Evolutionary conservation across 1,140 invertebrate genomes (phyloP).

Genomic region (Hirudo medicinalis): DNA sequence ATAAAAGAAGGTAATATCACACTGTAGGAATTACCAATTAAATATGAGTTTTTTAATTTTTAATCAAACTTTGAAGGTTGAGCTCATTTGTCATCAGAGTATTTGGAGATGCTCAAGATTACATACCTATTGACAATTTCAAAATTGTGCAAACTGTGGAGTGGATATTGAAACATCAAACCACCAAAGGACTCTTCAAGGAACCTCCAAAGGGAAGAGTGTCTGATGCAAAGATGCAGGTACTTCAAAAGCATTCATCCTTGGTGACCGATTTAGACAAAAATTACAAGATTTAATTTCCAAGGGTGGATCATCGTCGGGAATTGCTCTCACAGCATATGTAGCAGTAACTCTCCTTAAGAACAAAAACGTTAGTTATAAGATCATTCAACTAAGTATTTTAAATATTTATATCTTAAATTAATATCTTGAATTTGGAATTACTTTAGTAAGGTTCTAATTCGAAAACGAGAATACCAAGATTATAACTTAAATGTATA

Average conservation of each 20-base stretch:
- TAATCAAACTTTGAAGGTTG: conserved; percentile 54
- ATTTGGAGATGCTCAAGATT: conserved; percentile 59
- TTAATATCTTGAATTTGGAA: no score
- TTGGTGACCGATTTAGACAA: no score
- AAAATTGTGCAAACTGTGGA: conserved; percentile 57
- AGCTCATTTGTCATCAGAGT: conserved; percentile 76
- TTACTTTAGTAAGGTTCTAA: no score
- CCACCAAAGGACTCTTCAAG: conserved; percentile 62
- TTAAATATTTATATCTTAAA: no score
- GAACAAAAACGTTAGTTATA: conserved; percentile 40
- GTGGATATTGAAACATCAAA: conserved; percentile 63
- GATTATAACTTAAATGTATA: no score
- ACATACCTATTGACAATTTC: conserved; percentile 56
- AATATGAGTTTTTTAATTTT: no score
- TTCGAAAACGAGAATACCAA: no score
- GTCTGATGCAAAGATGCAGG: conserved; percentile 61
- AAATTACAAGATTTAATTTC: conserved; percentile 15
- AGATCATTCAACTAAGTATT: conserved; percentile 39
- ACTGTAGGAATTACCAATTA: no score
- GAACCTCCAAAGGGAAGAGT: conserved; percentile 55
- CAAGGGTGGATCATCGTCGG: conserved; percentile 54
- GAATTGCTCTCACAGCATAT: conserved; percentile 68
- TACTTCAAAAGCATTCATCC: conserved; percentile 16
- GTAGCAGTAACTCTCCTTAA: conserved; percentile 67
- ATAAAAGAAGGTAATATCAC: no score